Evolutionary conservation across 2,888 invertebrate genomes (phyloP).

Genomic region (Parasteatoda lunata): DNA sequence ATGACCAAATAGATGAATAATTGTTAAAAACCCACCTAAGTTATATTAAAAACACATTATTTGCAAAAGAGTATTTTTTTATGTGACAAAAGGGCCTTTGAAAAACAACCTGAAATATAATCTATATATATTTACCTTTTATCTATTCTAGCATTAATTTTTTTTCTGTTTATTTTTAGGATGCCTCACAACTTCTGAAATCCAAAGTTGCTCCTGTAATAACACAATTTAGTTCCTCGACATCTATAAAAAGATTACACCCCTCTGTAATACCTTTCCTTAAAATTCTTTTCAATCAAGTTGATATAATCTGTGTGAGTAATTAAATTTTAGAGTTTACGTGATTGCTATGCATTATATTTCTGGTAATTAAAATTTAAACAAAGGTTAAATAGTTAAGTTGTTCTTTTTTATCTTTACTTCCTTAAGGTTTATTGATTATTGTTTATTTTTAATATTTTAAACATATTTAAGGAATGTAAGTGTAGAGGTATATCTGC

Average conservation of each 20-base stretch:
- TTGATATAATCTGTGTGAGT: slow-evolving; percentile 30
- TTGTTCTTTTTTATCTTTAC: no score
- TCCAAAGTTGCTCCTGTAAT: background rate
- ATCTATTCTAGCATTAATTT: background rate
- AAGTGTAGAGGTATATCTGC: no score
- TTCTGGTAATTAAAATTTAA: background rate
- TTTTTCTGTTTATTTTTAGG: background rate
- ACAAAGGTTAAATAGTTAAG: background rate
- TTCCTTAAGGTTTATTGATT: no score
- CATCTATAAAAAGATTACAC: slow-evolving; percentile 4
- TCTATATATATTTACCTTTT: background rate
- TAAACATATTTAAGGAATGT: no score
- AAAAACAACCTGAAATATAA: background rate
- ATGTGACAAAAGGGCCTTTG: background rate
- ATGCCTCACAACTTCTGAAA: background rate
- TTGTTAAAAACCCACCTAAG: no score
- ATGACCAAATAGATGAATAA: no score
- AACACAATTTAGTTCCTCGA: background rate
- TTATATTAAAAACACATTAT: no score
- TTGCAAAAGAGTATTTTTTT: background rate
- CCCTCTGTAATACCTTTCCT: background rate
- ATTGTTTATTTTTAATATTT: no score
- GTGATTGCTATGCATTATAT: background rate
- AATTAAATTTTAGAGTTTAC: no score
- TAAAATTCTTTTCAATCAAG: slow-evolving; percentile 21